Percentiles rank a stretch among this genome's conserved stretches.
These are phyloP conservation scores for Oscheius sp. DNA, from an alignment of 1,140 invertebrate species.

Conservation along the genomic window DNA sequence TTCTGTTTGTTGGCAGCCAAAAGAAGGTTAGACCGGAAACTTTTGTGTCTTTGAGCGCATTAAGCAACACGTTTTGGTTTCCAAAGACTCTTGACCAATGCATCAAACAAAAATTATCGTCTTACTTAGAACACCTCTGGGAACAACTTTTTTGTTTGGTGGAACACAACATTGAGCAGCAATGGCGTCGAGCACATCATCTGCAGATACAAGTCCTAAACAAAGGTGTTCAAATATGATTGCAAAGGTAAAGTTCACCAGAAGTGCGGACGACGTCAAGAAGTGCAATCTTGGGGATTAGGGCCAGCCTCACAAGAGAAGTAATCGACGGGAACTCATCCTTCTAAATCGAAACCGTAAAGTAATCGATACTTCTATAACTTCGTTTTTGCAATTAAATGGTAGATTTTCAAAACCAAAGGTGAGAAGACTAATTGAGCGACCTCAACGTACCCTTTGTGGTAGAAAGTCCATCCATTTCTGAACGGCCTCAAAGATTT, in stretches of 20 bases:
- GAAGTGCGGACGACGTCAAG: constrained; percentile 82
- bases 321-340: background rate
- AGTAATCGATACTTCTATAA: background rate
- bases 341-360: no score
- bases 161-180: constrained; percentile 74
- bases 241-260: no score
- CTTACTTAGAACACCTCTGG: constrained; percentile 69
- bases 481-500: constrained; percentile 84
- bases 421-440: background rate
- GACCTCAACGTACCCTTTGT: constrained; percentile 15
- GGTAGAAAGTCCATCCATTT: constrained; percentile 69
- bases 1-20: no score
- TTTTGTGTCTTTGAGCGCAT: no score
- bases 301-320: constrained; percentile 71
- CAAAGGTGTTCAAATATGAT: no score
- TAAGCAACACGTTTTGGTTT: no score
- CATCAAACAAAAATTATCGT: no score
- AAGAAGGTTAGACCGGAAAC: no score
- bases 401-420: constrained; percentile 21
- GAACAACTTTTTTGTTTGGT: constrained; percentile 75
- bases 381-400: background rate
- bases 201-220: constrained; percentile 79
- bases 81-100: no score
- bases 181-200: constrained; percentile 88
- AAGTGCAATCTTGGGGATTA: constrained; percentile 82